Conservation (phyloP, 2,888 invertebrate genomes). For the Caenorhabditis zanzibari region DNA sequence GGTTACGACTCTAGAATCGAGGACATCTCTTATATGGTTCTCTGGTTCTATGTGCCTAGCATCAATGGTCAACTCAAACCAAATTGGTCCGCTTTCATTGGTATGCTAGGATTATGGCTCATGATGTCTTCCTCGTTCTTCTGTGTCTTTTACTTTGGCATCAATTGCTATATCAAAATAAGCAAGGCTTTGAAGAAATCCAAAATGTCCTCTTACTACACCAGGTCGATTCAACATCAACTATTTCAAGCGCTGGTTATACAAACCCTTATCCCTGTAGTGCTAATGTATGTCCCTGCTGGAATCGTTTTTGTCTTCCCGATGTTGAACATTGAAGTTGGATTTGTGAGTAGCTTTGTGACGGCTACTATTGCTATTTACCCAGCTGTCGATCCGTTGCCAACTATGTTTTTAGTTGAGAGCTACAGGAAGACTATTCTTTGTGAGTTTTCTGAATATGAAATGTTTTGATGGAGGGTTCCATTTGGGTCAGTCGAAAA, state of each 20-base stretch:
- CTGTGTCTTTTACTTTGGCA: conserved; percentile 25
- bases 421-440: conserved; percentile 27
- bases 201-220: not conserved
- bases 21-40: conserved; percentile 8
- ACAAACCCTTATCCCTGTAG: conserved; percentile 23
- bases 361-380: conserved; percentile 27
- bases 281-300: conserved; percentile 33
- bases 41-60: too few species aligned
- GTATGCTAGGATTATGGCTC: not conserved
- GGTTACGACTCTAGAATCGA: conserved; percentile 6
- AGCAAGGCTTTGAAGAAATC: not conserved
- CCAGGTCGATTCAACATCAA: conserved; percentile 22
- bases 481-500: too few species aligned
- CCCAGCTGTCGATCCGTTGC: conserved; percentile 41
- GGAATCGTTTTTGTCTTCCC: conserved; percentile 11
- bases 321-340: conserved; percentile 11
- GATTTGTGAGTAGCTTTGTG: conserved; percentile 10
- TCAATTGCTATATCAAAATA: conserved; percentile 9
- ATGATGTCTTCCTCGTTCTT: conserved; percentile 8
- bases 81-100: not conserved
- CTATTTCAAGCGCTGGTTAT: conserved; percentile 18
- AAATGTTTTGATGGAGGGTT: too few species aligned
- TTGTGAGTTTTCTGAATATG: too few species aligned
- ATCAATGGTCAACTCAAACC: too few species aligned
- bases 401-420: conserved; percentile 38